Percentiles rank a stretch among this genome's conserved stretches.
Conservation (phyloP, 2,888 invertebrate genomes). For the Hofmannophila pseudospretella region DNA sequence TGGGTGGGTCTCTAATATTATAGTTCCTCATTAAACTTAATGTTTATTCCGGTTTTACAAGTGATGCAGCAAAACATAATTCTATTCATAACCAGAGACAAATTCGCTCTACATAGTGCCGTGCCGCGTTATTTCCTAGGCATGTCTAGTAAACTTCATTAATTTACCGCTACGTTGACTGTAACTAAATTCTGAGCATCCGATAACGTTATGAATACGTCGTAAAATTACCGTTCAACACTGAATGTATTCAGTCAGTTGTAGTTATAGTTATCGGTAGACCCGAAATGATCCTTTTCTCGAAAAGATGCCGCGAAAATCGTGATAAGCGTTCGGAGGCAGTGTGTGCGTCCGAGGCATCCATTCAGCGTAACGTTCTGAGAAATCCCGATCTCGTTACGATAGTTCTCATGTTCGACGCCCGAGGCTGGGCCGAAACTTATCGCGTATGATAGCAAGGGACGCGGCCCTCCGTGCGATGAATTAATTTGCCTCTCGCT, state of each 20-base stretch:
- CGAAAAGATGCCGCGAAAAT: slow-evolving; percentile 38
- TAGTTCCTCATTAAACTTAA: neutral
- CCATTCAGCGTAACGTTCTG: slow-evolving; percentile 51
- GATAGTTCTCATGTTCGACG: slow-evolving; percentile 58
- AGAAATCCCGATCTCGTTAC: slow-evolving; percentile 65
- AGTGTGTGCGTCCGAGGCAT: slow-evolving; percentile 34
- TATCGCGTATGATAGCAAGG: slow-evolving; percentile 45
- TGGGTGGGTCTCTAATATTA: neutral
- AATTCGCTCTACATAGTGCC: slow-evolving; percentile 19
- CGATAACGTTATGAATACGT: slow-evolving; percentile 13
- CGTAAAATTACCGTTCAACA: slow-evolving; percentile 1
- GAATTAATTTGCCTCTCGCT: slow-evolving; percentile 66
- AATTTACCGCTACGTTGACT: slow-evolving; percentile 29
- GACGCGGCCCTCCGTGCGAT: slow-evolving; percentile 53
- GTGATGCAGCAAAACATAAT: neutral
- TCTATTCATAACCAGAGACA: slow-evolving; percentile 8
- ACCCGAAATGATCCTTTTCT: slow-evolving; percentile 14
- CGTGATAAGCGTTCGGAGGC: slow-evolving; percentile 44
- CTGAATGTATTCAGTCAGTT: slow-evolving; percentile 2
- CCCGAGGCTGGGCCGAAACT: slow-evolving; percentile 46
- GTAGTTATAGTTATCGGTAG: slow-evolving; percentile 7
- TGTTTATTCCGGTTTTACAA: neutral
- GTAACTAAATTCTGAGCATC: slow-evolving; percentile 20
- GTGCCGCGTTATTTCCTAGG: slow-evolving; percentile 25
- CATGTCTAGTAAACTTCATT: slow-evolving; percentile 31